phyloP scores from a whole-genome alignment of 2,113 vertebrate species.

The Saccopteryx leptura region DNA sequence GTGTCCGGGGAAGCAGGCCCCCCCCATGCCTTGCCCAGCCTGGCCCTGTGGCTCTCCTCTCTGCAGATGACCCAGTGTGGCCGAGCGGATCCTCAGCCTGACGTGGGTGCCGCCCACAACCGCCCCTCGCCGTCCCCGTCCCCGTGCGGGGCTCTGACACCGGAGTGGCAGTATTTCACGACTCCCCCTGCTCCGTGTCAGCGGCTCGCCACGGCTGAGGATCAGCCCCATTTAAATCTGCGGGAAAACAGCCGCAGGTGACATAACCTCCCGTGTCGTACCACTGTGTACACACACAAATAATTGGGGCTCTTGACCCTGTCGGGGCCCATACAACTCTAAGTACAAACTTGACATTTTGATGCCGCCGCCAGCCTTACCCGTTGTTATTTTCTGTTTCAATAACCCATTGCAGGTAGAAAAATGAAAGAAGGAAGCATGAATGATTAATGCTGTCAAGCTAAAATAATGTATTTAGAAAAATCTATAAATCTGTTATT shows the following conservation, averaged over 20 bases:
- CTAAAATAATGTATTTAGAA: conserved; percentile 99
- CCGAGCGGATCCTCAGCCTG: conserved; percentile 82
- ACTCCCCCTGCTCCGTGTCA: conserved; percentile 92
- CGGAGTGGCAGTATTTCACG: conserved; percentile 89
- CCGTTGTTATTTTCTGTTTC: conserved; percentile 99
- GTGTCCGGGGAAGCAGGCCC: neutral
- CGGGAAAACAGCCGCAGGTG: conserved; percentile 98
- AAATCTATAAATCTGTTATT: conserved; percentile 99
- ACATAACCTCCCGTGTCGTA: conserved; percentile 98
- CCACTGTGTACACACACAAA: conserved; percentile 97
- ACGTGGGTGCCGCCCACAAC: conserved; percentile 88
- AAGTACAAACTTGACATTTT: conserved; percentile 99
- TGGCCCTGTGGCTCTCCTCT: conserved; percentile 73
- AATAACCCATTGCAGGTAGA: conserved; percentile 98
- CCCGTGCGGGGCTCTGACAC: conserved; percentile 91
- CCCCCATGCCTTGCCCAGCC: neutral
- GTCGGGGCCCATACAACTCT: conserved; percentile 96
- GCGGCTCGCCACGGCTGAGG: conserved; percentile 91
- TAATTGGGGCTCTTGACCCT: conserved; percentile 99
- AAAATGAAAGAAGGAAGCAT: conserved; percentile 96
- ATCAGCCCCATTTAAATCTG: conserved; percentile 94
- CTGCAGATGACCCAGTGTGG: conserved; percentile 83
- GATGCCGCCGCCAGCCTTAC: conserved; percentile 97
- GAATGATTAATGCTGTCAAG: conserved; percentile 99
- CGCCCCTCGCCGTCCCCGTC: conserved; percentile 90